A percentile compares a stretch with the other conserved stretches of the same genome.
These are phyloP conservation scores for Chelidonichthys spinosus DNA, from an alignment of 2,797 vertebrate genomes.

Conservation along the genomic window DNA sequence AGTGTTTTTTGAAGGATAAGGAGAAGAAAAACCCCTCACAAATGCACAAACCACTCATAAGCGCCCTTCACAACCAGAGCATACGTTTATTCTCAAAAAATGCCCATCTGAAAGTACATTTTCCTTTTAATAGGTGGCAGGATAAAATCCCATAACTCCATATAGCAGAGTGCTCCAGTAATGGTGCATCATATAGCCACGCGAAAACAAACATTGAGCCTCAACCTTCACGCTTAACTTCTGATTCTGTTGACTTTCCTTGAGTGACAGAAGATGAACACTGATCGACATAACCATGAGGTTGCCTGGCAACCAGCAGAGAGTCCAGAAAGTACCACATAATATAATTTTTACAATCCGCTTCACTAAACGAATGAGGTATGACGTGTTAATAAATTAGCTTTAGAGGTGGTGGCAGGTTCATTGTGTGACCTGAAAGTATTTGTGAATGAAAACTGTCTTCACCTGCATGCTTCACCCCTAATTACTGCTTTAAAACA, in stretches of 20 bases:
- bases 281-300: not conserved
- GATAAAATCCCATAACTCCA: slow-evolving; percentile 33
- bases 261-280: not conserved
- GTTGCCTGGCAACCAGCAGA: not conserved
- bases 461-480: too few species aligned
- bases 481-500: not conserved
- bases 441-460: not conserved
- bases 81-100: slow-evolving; percentile 12
- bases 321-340: not conserved
- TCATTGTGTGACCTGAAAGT: not conserved
- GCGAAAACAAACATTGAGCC: not conserved
- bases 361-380: not conserved
- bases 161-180: slow-evolving; percentile 26
- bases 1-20: not conserved
- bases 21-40: slow-evolving; percentile 5
- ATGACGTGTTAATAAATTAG: not conserved
- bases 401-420: not conserved
- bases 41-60: slow-evolving; percentile 3
- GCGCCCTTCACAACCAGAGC: slow-evolving; percentile 8
- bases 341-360: not conserved
- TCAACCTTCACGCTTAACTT: not conserved
- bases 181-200: not conserved
- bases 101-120: slow-evolving; percentile 13
- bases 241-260: not conserved
- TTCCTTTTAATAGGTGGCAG: slow-evolving; percentile 25